phyloP scores from a whole-genome alignment of 2,113 vertebrate genomes.

The Nycticebus coucang region DNA sequence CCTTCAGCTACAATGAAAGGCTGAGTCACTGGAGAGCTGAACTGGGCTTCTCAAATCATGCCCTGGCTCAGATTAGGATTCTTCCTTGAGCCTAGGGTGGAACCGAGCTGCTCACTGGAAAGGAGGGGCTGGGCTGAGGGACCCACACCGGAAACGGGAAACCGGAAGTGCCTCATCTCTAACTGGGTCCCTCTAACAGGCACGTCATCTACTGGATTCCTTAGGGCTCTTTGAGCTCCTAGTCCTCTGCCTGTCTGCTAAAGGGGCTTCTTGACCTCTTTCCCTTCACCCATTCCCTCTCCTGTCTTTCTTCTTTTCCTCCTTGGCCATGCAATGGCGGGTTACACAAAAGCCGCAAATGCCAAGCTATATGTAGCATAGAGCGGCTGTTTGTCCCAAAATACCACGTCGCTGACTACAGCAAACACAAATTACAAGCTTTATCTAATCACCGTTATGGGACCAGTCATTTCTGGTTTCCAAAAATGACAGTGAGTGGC shows the following conservation, averaged over 20 bases:
- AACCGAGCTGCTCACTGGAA: background rate
- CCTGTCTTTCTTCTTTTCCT: conserved; percentile 48
- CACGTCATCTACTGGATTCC: background rate
- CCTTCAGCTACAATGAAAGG: background rate
- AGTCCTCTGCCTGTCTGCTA: background rate
- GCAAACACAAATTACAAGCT: conserved; percentile 89
- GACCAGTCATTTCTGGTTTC: conserved; percentile 85
- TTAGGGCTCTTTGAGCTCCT: background rate
- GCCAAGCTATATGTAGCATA: conserved; percentile 87
- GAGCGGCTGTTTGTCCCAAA: conserved; percentile 85
- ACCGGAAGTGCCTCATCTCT: background rate
- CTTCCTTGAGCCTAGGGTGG: background rate
- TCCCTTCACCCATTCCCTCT: conserved; percentile 5
- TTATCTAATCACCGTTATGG: conserved; percentile 83
- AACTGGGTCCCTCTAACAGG: background rate
- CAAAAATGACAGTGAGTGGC: conserved; percentile 76
- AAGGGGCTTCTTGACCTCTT: background rate
- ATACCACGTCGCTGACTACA: conserved; percentile 86
- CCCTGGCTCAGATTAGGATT: background rate
- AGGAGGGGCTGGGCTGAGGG: background rate
- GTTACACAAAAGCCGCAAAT: conserved; percentile 87
- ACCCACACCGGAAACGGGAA: background rate
- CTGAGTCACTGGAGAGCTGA: background rate
- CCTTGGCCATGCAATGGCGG: conserved; percentile 77
- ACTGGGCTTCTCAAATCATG: background rate